Conservation (phyloP, 2,113 vertebrate species). For the Herpailurus yagouaroundi region DNA sequence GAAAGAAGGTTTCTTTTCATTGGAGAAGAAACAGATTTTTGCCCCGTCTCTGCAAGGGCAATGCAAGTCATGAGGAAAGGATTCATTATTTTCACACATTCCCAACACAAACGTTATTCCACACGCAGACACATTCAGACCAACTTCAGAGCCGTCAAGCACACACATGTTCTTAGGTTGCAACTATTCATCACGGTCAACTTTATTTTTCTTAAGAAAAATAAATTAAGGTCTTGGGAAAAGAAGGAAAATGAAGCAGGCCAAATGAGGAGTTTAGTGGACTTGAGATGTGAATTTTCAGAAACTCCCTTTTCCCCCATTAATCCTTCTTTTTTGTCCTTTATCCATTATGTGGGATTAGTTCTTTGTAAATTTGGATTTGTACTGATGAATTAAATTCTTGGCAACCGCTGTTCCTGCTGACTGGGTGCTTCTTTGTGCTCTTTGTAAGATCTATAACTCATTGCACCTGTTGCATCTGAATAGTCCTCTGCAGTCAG, state of each 20-base stretch:
- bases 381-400: slow-evolving; percentile 82
- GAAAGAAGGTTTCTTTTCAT: slow-evolving; percentile 49
- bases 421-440: slow-evolving; percentile 79
- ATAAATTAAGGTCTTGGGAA: slow-evolving; percentile 47
- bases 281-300: slow-evolving; percentile 74
- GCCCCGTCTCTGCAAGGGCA: slow-evolving; percentile 32
- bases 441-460: slow-evolving; percentile 80
- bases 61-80: slow-evolving; percentile 2
- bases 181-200: slow-evolving; percentile 35
- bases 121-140: slow-evolving; percentile 34
- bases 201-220: slow-evolving; percentile 61
- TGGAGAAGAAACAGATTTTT: slow-evolving; percentile 64
- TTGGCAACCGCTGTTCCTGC: slow-evolving; percentile 79
- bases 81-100: slow-evolving; percentile 60
- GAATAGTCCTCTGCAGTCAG: slow-evolving; percentile 72
- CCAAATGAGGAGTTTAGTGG: slow-evolving; percentile 60
- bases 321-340: slow-evolving; percentile 74
- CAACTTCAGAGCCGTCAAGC: slow-evolving; percentile 14
- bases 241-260: slow-evolving; percentile 63
- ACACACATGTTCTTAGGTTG: slow-evolving; percentile 32
- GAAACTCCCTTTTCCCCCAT: slow-evolving; percentile 58
- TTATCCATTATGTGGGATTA: slow-evolving; percentile 81
- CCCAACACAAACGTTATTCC: slow-evolving; percentile 10
- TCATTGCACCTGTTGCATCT: slow-evolving; percentile 81
- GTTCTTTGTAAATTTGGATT: slow-evolving; percentile 83